Conservation (phyloP, 2,797 vertebrate species). For the Pseudomugil gertrudae region DNA sequence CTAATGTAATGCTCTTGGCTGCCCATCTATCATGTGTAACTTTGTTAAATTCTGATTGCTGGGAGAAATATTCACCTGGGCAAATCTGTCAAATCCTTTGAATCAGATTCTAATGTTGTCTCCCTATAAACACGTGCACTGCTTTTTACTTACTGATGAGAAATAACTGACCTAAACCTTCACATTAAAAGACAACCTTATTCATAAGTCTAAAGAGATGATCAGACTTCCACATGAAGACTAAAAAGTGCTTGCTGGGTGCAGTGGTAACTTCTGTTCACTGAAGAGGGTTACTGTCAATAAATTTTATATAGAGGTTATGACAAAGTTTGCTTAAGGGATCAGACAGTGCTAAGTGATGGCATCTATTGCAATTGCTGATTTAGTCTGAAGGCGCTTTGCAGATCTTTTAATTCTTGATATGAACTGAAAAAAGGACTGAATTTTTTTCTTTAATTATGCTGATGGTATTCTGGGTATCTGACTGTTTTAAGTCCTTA, state of each 20-base stretch:
- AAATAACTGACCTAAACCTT: not conserved
- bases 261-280: not conserved
- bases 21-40: not conserved
- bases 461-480: not conserved
- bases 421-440: not conserved
- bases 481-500: not conserved
- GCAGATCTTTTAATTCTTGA: not conserved
- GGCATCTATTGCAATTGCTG: not conserved
- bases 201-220: not conserved
- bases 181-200: not conserved
- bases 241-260: not conserved
- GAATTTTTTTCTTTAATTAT: too few species aligned
- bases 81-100: not conserved
- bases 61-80: not conserved
- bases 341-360: not conserved
- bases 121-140: not conserved
- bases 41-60: not conserved
- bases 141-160: not conserved
- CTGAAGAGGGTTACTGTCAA: not conserved
- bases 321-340: too few species aligned
- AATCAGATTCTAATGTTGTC: not conserved
- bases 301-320: too few species aligned
- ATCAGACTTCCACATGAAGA: not conserved
- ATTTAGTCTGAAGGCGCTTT: not conserved
- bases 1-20: not conserved